Evolutionary conservation across 2,797 vertebrate species (phyloP).

Genomic region (Huso huso): DNA sequence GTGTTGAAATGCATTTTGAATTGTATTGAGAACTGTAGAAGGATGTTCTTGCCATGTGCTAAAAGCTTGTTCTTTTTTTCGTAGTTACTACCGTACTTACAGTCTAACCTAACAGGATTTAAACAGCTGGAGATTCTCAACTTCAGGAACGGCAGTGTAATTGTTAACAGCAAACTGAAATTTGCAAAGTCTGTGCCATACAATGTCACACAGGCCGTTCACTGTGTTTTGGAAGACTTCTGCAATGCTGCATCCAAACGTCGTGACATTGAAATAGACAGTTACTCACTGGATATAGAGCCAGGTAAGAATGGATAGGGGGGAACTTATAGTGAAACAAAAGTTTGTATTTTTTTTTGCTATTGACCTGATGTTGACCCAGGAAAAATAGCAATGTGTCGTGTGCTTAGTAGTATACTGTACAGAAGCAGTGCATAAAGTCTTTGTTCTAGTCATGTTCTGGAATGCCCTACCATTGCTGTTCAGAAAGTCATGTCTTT

Average conservation of each 20-base stretch:
- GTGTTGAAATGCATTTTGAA: too few species aligned
- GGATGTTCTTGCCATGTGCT: too few species aligned
- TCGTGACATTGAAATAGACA: slow-evolving; percentile 78
- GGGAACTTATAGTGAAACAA: too few species aligned
- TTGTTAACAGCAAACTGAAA: slow-evolving; percentile 83
- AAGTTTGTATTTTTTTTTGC: too few species aligned
- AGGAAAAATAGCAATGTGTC: too few species aligned
- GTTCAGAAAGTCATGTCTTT: too few species aligned
- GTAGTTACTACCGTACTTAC: slow-evolving; percentile 80
- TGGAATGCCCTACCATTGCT: too few species aligned
- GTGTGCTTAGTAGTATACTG: too few species aligned
- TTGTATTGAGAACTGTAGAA: too few species aligned
- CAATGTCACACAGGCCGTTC: slow-evolving; percentile 78
- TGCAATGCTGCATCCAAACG: slow-evolving; percentile 56
- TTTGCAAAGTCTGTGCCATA: slow-evolving; percentile 77
- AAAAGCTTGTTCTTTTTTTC: slow-evolving; percentile 21
- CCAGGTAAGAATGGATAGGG: slow-evolving; percentile 57
- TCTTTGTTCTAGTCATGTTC: too few species aligned
- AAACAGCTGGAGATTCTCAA: slow-evolving; percentile 84
- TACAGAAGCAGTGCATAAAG: too few species aligned
- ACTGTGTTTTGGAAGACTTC: slow-evolving; percentile 76
- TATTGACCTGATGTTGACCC: too few species aligned
- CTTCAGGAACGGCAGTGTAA: slow-evolving; percentile 84
- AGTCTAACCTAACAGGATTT: slow-evolving; percentile 85
- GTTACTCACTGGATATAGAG: slow-evolving; percentile 73